phyloP scores from a whole-genome alignment of 2,113 vertebrate genomes.

The Pimephales promelas region DNA sequence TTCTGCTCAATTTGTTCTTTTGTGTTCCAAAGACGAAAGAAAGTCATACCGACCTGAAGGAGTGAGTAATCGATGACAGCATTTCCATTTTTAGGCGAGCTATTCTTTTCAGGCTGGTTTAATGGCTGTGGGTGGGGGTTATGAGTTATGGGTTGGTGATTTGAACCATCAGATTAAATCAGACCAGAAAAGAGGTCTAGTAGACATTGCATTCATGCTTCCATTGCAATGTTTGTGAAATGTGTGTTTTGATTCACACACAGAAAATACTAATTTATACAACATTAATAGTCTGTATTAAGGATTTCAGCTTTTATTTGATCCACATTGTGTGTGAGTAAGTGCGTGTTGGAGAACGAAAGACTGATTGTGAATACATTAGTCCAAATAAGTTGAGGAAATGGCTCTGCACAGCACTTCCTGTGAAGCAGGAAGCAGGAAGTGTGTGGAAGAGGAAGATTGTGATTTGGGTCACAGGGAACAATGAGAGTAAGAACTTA shows the following conservation, averaged over 20 bases:
- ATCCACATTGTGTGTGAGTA: conserved; percentile 54
- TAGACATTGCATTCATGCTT: neutral
- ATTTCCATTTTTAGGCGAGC: neutral
- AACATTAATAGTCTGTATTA: neutral
- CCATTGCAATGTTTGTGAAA: neutral
- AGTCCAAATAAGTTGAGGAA: conserved; percentile 32
- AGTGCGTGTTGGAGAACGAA: conserved; percentile 48
- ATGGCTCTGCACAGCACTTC: conserved; percentile 76
- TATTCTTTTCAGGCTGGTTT: neutral
- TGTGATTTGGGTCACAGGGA: conserved; percentile 76
- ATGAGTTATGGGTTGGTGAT: neutral
- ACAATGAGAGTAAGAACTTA: conserved; percentile 87
- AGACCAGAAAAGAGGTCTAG: neutral
- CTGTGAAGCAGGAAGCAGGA: conserved; percentile 90
- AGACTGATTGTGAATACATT: conserved; percentile 24
- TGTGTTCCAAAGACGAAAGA: neutral
- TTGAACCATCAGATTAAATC: conserved; percentile 7
- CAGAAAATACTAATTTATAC: too few species aligned
- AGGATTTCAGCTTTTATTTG: conserved; percentile 36
- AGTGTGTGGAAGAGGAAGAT: conserved; percentile 84
- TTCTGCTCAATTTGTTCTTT: neutral
- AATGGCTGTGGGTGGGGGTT: neutral
- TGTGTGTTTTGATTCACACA: neutral
- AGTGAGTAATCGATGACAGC: neutral
- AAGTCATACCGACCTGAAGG: neutral